Base-by-base conservation (phyloP, 2,113 vertebrate genomes). In the Climacteris rufus region DNA sequence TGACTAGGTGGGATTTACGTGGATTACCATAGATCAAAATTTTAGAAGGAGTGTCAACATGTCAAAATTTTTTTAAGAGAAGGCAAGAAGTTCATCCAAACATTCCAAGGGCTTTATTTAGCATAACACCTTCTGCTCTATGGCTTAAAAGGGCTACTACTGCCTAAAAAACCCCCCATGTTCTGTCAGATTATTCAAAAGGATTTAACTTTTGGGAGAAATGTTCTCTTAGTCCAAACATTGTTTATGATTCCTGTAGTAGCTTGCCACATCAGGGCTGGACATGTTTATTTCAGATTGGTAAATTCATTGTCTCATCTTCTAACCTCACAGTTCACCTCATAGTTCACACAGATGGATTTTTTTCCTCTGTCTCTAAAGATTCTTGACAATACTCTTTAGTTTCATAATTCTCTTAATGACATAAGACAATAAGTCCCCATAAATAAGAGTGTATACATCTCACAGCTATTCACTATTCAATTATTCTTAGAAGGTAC, bases 11-110 rank as follows among this genome's bases (percentile, higher is more conserved):
- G 95, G 91, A 97, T 97, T 94, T 97, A 95, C 6, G 39, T 94
- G 96, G 96, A 96, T 97, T 96, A 97, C 88, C 93, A 96, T 76
- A 96, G 96, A 97, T 95, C 94, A 97, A 87, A 96, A 96, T 92
- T 90, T 95, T 95, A 95, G 94, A 92, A 90, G 71, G 89, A 77
- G 57, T 95, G 95, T 96, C 96, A 97, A 96, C 94, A 90, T 96
- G 96, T 97, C 96, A 97, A 91, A 95, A 96, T 93, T 95, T 93
- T 90, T 96, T 91, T 89, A 93, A 97, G 82, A 94, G 69, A 94
- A 92, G 83, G 86, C 78, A 93, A 79, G 76, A 89, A 97, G 94
- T 96, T 97, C 96, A 97, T 87, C 74, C 64, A 95, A 97, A 94
- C 94, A 87, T 95, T 97, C 70, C 80, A 87, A 83, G 80, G 88